Base-by-base conservation (phyloP, 2,888 invertebrate genomes). In the Melitaea athalia region DNA sequence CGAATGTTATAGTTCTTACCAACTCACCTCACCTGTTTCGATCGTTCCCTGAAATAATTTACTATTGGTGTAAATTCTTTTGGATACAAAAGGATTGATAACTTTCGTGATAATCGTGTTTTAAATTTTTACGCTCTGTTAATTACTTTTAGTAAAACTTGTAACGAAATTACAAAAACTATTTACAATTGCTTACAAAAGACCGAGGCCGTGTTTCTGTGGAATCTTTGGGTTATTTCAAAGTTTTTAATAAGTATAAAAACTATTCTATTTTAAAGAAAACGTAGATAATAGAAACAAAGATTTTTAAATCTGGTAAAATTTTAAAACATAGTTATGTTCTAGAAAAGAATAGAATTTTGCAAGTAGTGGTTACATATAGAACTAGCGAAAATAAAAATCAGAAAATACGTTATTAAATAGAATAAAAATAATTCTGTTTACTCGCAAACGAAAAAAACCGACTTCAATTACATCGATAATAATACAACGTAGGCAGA, bases 11-110 rank as follows among this genome's bases (percentile, higher is more conserved):
- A 77, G 72, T 78, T 79, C 76, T 73, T 67, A 72, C 70, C 69
- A 72, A 74, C 76, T 74, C 78, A 75, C 76, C 79, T 74, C 75
- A 75, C 75, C 79, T 74, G 75, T 77, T 78, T 77, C 73, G 76
- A 77, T 78, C 77, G 74, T 77, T 82, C 78, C 80, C 78, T 82
- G 74, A 85, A 84, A 83, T 83, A 82, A 83, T 81, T 77, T 77
- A 77, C 75, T 74, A 79, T 80, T 79, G 74, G 67, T 76, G 78
- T 75, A 79, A 80, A 77, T 77, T 79, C 79, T 79, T 77, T 81
- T 77, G 57, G 57, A 75, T 75, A 78, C 76, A 79, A 81, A 80
- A 78, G 78, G 82, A 80, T 78, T 77, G 75, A 75, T 76, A 79
- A 76, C 75, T 73, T 75, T 75, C 72, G 74, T 76, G 57, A 42